Evolutionary conservation across 1,140 invertebrate species (phyloP).

Genomic region (Apis laboriosa): DNA sequence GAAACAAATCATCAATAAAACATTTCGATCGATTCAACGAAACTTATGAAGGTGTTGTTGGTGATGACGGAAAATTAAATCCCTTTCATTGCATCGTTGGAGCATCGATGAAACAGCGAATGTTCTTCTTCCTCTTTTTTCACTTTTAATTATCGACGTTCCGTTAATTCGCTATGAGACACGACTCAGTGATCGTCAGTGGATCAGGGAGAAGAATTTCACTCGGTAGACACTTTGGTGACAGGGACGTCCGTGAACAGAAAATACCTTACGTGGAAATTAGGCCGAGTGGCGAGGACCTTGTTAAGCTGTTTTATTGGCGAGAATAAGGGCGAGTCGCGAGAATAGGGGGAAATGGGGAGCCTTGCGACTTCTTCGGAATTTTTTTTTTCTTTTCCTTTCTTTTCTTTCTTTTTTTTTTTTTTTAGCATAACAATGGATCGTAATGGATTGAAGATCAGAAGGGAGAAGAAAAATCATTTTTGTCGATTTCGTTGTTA

Average conservation of each 20-base stretch:
- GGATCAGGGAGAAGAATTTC: slow-evolving; percentile 14
- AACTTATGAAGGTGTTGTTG: no score
- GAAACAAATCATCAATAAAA: no score
- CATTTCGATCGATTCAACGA: no score
- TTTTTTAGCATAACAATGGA: no score
- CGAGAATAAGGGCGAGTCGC: slow-evolving; percentile 28
- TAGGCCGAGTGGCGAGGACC: slow-evolving; percentile 42
- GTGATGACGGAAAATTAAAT: no score
- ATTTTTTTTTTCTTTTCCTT: background rate
- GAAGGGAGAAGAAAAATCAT: no score
- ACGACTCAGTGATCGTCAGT: background rate
- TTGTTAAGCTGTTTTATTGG: slow-evolving; percentile 38
- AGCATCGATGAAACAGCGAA: no score
- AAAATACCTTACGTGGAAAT: slow-evolving; percentile 42
- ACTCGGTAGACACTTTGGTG: background rate
- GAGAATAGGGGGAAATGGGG: background rate
- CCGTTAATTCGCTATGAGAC: background rate
- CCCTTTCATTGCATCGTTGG: no score
- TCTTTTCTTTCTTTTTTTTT: background rate
- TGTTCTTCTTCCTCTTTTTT: background rate
- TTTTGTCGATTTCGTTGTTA: no score
- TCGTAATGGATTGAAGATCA: background rate
- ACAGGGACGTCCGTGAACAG: slow-evolving; percentile 23
- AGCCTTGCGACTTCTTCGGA: background rate
- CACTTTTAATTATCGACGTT: slow-evolving; percentile 2